phyloP scores from a whole-genome alignment of 2,888 invertebrate genomes.

The Choristoneura rosaceana region DNA sequence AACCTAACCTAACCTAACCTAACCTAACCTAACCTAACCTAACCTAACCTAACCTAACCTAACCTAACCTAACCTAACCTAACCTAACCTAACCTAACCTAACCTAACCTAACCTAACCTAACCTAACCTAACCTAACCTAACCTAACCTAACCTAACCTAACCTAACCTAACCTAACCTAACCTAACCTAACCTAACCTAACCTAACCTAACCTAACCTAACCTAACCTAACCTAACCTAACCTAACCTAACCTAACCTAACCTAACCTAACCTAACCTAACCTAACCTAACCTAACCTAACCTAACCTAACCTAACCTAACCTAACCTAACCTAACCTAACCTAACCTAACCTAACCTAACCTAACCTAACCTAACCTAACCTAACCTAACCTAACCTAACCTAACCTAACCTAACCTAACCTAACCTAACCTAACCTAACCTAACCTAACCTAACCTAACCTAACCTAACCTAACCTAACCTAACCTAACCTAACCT shows the following conservation, averaged over 20 bases:
- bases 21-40: constrained; percentile 25
- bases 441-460: constrained; percentile 11
- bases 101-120: constrained; percentile 22
- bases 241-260: constrained; percentile 25
- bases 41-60: constrained; percentile 21
- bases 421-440: constrained; percentile 11
- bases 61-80: constrained; percentile 22
- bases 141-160: constrained; percentile 21
- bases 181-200: constrained; percentile 25
- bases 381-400: constrained; percentile 20
- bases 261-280: constrained; percentile 20
- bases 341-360: constrained; percentile 25
- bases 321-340: constrained; percentile 20
- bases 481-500: too few species aligned
- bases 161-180: constrained; percentile 22
- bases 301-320: constrained; percentile 25
- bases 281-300: constrained; percentile 25
- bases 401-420: constrained; percentile 12
- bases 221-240: constrained; percentile 25
- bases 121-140: constrained; percentile 22
- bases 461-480: constrained; percentile 1
- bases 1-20: constrained; percentile 25
- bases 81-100: constrained; percentile 23
- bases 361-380: constrained; percentile 22
- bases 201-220: constrained; percentile 22